Evolutionary conservation across 2,888 invertebrate genomes (phyloP).

Genomic region (Dusona sp.): DNA sequence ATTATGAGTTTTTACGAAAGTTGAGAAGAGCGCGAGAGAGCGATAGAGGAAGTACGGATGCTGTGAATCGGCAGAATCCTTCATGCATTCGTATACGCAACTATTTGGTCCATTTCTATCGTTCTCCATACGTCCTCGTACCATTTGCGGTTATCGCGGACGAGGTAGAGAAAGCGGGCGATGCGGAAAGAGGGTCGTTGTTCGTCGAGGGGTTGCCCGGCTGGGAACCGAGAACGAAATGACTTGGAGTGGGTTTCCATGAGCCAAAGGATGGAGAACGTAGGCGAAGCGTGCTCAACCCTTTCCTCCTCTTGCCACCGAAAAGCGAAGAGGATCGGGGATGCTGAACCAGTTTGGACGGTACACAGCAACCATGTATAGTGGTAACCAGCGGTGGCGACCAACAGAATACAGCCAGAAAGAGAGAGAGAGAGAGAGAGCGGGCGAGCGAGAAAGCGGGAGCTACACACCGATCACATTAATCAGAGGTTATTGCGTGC

Average conservation of each 20-base stretch:
- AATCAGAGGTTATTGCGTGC: conserved; percentile 85
- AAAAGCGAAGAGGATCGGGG: conserved; percentile 53
- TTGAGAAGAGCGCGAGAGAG: not conserved
- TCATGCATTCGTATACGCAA: conserved; percentile 1
- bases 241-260: conserved; percentile 73
- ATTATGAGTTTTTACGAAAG: not conserved
- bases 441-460: conserved; percentile 20
- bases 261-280: conserved; percentile 80
- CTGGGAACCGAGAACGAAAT: conserved; percentile 62
- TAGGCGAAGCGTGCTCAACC: conserved; percentile 70
- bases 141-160: conserved; percentile 18
- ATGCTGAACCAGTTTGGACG: conserved; percentile 42
- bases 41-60: not conserved
- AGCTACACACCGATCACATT: conserved; percentile 84
- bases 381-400: conserved; percentile 57
- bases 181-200: conserved; percentile 55
- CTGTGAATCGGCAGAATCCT: conserved; percentile 3
- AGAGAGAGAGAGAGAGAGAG: conserved; percentile 44
- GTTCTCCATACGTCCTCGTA: not conserved
- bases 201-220: conserved; percentile 62
- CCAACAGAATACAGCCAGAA: conserved; percentile 59
- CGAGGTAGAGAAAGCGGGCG: conserved; percentile 15
- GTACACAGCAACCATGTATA: conserved; percentile 69
- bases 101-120: conserved; percentile 12
- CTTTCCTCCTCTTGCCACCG: not conserved